Evolutionary conservation across 2,888 invertebrate species (phyloP), one percentile per base, ranked within the genome.

Genomic region (Lithophane semibrunnea): DNA sequence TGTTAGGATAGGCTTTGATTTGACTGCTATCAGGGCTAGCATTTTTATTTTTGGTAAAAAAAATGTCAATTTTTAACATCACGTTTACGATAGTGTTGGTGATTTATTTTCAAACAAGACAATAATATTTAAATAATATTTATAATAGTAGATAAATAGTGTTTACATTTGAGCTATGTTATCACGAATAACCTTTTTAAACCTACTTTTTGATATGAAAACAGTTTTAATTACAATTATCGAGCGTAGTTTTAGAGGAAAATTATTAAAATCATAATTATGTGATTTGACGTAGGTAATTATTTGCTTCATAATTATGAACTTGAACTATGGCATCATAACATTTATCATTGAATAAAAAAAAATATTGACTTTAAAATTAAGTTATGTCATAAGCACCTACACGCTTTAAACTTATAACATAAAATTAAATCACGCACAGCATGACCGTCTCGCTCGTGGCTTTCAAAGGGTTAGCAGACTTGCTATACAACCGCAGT

Each of bases 1-100:
- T 49, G 52, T 58, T 56, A 2, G 10, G 29, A 12, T 21, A 61
- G 13, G 37, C 52, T 69, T 60, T 60, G 67, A 84, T 72, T 84
- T 60, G n/a, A 75, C 37, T 70, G 24, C 12, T 49, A 52, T n/a
- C n/a, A 12, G 13, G 58, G 21, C 37, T 49, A 61, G 8, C 8
- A 0, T 9, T n/a, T 9, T 21, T n/a, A 16, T 67, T 29, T 37
- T 37, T 37, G 4, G 29, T 21, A 4, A 67, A 21, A 8, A 5
- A 0, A 65, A 0, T 3, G 3, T 0, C 10, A n/a, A 8, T 24
- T 2, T 29, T 18, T 10, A 29, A 29, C n/a, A 8, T 24, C 24
- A 42, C 13, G 1, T 72, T 29, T 47, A 18, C 9, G 16, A 56
- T 12, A 56, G 3, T 18, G 10, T 8, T 49, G 2, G 7, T 18